Evolutionary conservation across 2,888 invertebrate species (phyloP).

Genomic region (Rutpela maculata): DNA sequence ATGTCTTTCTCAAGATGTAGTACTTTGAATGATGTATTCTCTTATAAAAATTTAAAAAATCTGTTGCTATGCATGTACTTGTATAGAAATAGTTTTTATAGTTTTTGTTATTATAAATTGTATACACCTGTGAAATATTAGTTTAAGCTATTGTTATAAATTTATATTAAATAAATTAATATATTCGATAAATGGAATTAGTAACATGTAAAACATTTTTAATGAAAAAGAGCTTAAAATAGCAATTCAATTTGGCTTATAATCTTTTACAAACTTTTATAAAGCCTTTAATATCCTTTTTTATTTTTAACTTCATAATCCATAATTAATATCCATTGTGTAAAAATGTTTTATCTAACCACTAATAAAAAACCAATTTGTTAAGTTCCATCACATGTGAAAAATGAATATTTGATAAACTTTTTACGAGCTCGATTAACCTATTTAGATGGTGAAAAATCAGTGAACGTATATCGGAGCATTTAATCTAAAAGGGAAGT

Average conservation of each 20-base stretch:
- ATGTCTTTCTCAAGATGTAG: too few relatives aligned
- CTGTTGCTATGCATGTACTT: neutral
- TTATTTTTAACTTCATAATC: conserved; percentile 47
- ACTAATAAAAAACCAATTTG: conserved; percentile 50
- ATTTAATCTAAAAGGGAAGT: conserved; percentile 58
- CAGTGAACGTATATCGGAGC: conserved; percentile 51
- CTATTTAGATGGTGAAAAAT: conserved; percentile 57
- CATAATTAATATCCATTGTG: conserved; percentile 45
- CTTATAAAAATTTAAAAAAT: neutral
- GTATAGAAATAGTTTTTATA: conserved; percentile 7
- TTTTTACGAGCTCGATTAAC: conserved; percentile 55
- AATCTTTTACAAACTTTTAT: conserved; percentile 43
- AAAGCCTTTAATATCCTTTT: conserved; percentile 41
- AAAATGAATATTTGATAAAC: conserved; percentile 59
- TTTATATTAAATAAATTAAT: conserved; percentile 41
- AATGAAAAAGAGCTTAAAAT: conserved; percentile 47
- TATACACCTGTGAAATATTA: conserved; percentile 25
- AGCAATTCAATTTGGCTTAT: conserved; percentile 43
- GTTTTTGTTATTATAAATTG: conserved; percentile 26
- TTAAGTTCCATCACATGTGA: conserved; percentile 51
- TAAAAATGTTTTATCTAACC: conserved; percentile 44
- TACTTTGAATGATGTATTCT: too few relatives aligned
- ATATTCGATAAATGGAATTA: conserved; percentile 36
- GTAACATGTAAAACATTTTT: conserved; percentile 40
- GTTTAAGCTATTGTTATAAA: conserved; percentile 35